These are phyloP conservation scores for Thinocorus orbignyianus DNA, from an alignment of 2,113 vertebrate genomes.

Conservation along the genomic window DNA sequence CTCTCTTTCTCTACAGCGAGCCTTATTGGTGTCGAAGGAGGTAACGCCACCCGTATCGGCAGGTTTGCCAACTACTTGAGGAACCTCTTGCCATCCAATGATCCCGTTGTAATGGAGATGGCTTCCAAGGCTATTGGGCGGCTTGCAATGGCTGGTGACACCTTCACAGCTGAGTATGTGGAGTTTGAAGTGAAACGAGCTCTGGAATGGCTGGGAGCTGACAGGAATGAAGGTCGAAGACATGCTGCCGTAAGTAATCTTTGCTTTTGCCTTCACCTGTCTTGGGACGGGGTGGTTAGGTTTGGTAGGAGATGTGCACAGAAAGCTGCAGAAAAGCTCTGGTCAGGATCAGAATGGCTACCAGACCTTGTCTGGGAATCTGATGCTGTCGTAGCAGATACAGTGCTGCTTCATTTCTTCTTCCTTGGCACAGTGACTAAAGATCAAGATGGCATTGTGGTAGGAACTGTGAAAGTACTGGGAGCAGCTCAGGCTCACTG, in stretches of 20 bases:
- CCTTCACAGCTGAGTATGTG: constrained; percentile 97
- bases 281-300: background rate
- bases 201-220: constrained; percentile 96
- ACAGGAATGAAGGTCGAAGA: constrained; percentile 94
- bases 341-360: background rate
- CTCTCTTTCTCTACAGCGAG: constrained; percentile 82
- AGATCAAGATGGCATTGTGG: background rate
- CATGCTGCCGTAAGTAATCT: constrained; percentile 89
- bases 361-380: background rate
- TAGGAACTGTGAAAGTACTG: background rate
- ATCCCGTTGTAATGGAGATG: constrained; percentile 98
- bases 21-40: constrained; percentile 95
- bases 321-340: background rate
- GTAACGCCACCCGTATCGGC: constrained; percentile 94
- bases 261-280: background rate
- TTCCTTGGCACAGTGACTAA: background rate
- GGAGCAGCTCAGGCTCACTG: background rate
- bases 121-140: constrained; percentile 96
- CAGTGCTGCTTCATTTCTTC: background rate
- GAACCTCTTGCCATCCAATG: constrained; percentile 95
- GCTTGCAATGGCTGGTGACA: constrained; percentile 96
- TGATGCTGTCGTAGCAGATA: background rate
- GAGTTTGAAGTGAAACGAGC: constrained; percentile 99
- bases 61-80: constrained; percentile 97
- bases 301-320: background rate